Conservation (phyloP, 1,140 invertebrate genomes). For the Hylyphantes graminicola region DNA sequence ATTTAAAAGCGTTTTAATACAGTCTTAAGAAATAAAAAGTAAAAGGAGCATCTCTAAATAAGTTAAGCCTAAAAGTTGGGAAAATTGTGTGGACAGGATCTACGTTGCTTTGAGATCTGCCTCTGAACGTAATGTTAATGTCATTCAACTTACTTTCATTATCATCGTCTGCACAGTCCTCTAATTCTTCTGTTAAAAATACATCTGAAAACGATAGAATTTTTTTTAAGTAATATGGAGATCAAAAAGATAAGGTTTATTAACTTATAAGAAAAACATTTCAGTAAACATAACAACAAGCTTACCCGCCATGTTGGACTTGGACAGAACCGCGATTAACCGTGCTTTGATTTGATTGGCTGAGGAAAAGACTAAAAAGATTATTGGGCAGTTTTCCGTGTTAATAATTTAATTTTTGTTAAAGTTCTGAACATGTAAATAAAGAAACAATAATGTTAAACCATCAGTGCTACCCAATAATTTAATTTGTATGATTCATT, state of each 20-base stretch:
- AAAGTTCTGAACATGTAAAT: too few relatives aligned
- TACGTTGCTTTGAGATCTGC: slow-evolving; percentile 37
- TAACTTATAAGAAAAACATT: slow-evolving; percentile 18
- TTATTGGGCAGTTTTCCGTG: slow-evolving; percentile 37
- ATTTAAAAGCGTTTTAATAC: too few relatives aligned
- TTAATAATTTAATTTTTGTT: not conserved
- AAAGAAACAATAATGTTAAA: too few relatives aligned
- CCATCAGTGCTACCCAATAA: too few relatives aligned
- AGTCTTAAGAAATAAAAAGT: too few relatives aligned
- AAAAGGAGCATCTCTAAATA: too few relatives aligned
- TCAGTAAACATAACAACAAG: slow-evolving; percentile 43
- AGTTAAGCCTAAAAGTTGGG: slow-evolving; percentile 45
- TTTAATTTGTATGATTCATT: too few relatives aligned
- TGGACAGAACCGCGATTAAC: slow-evolving; percentile 50
- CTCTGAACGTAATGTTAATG: slow-evolving; percentile 17
- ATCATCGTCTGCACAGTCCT: slow-evolving; percentile 12
- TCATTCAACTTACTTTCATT: slow-evolving; percentile 47
- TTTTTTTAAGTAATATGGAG: slow-evolving; percentile 4
- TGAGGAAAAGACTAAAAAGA: not conserved
- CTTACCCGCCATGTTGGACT: slow-evolving; percentile 57
- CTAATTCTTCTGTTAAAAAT: slow-evolving; percentile 45
- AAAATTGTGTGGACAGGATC: slow-evolving; percentile 9
- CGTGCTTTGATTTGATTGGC: slow-evolving; percentile 53
- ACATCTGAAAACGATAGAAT: slow-evolving; percentile 37
- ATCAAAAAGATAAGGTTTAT: not conserved